Conservation (phyloP, 2,113 vertebrate genomes). For the Ailuropoda melanoleuca region DNA sequence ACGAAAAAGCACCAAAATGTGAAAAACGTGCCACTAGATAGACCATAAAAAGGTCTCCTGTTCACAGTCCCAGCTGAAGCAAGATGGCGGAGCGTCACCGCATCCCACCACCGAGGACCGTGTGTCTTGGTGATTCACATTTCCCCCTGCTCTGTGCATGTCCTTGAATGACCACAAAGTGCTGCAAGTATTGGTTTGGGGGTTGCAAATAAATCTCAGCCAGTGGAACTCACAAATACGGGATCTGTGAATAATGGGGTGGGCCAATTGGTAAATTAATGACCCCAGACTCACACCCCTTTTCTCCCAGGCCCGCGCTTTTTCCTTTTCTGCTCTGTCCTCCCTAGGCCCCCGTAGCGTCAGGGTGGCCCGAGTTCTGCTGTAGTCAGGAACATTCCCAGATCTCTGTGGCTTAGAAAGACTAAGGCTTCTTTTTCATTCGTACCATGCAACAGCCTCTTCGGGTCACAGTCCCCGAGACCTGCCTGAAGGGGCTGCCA, state of each 20-base stretch:
- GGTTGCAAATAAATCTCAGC: neutral
- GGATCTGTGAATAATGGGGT: neutral
- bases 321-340: neutral
- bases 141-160: too few species aligned
- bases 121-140: fast-evolving
- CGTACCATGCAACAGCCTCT: neutral
- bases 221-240: neutral
- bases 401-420: neutral
- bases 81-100: neutral
- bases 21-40: neutral
- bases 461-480: neutral
- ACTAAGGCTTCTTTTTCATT: neutral
- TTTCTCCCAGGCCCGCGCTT: fast-evolving
- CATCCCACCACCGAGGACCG: neutral
- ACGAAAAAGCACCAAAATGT: neutral
- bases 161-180: neutral
- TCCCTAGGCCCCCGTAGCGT: fast-evolving
- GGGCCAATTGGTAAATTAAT: neutral
- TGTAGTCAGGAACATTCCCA: neutral
- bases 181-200: too few species aligned
- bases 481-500: neutral
- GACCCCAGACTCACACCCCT: neutral
- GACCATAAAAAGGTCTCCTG: neutral
- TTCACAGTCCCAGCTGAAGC: too few species aligned
- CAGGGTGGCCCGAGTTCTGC: neutral